Evolutionary conservation across 92 coral and sea anemone species (phyloP), one percentile per base, ranked within the genome.

Genomic region (Palythoa grandiflora): DNA sequence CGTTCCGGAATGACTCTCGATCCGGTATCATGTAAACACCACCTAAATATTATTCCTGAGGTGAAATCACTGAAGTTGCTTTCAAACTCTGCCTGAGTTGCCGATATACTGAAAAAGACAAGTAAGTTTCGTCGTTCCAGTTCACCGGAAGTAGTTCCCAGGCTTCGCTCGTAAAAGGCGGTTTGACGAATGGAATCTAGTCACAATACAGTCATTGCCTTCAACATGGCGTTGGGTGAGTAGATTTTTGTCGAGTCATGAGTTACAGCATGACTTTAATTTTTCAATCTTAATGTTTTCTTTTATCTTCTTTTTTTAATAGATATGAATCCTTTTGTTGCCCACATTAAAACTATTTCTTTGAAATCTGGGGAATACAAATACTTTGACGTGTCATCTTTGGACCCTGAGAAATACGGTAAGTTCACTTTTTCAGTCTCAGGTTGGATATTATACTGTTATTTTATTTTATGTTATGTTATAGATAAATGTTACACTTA

Each of bases 381-480:
- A 50, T 97, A 94, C 85, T 97, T 92, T 57, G 99, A 97, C 75
- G 90, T 95, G 35, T 80, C 98, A 10, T 91, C 94, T 73, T 87
- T 97, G 80, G 89, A 93, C 80, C 92, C 93, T 14, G 88, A 88
- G 11, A 94, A 95, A 16, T 97, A 94, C 44, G 99, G 99, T 97
- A 74, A 37, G 98, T 89, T 13, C n/a, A n/a, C 2, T 38, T 19
- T 20, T 3, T 9, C 17, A 35, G 15, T 20, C 2, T 9, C 17
- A 35, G 15, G 9, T 70, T 35, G 10, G 75, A 35, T 36, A 17
- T 63, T 36, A 17, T 63, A 20, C 37, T 17, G 2, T 3, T 44
- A 63, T n/a, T 63, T 63, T n/a, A 16, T 15, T 63, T 63, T n/a
- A 16, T 15, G 15, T 3, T 36, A 20, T 6, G 10, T 65, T 1